Conservation (phyloP, 2,797 vertebrate species). For the Alca torda region DNA sequence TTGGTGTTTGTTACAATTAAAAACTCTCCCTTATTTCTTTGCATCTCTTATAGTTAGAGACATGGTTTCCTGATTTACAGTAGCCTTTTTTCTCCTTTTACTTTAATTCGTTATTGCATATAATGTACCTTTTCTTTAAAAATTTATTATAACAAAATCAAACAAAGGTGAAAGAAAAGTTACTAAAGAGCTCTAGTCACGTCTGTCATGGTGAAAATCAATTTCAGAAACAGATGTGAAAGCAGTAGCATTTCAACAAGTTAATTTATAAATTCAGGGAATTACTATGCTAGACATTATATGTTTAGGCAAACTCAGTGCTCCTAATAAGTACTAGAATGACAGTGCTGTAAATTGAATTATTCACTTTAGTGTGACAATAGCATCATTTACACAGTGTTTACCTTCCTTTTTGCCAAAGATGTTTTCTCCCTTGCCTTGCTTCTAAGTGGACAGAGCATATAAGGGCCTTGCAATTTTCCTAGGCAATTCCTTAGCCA, state of each 20-base stretch:
- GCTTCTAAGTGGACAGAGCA: not conserved
- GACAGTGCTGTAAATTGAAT: not conserved
- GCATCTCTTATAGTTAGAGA: not conserved
- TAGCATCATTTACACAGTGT: not conserved
- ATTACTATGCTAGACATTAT: not conserved
- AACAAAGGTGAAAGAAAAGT: not conserved
- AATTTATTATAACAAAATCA: not conserved
- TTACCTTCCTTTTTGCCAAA: not conserved
- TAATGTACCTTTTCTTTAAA: not conserved
- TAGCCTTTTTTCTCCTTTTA: not conserved
- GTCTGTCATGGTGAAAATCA: slow-evolving; percentile 31
- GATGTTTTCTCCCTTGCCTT: not conserved
- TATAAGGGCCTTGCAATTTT: not conserved
- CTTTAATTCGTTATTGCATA: not conserved
- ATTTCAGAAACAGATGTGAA: slow-evolving; percentile 28
- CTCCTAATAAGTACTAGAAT: not conserved
- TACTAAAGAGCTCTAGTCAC: not conserved
- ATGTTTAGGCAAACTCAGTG: not conserved
- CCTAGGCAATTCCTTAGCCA: not conserved
- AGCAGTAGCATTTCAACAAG: slow-evolving; percentile 12
- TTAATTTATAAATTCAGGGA: slow-evolving; percentile 38
- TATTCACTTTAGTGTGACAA: not conserved
- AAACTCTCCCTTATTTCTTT: not conserved
- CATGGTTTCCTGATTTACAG: not conserved
- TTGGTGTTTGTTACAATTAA: not conserved